A percentile compares a stretch with the other conserved stretches of the same genome.
phyloP scores from a whole-genome alignment of 1,140 invertebrate species.

The Anagrus nilaparvatae region DNA sequence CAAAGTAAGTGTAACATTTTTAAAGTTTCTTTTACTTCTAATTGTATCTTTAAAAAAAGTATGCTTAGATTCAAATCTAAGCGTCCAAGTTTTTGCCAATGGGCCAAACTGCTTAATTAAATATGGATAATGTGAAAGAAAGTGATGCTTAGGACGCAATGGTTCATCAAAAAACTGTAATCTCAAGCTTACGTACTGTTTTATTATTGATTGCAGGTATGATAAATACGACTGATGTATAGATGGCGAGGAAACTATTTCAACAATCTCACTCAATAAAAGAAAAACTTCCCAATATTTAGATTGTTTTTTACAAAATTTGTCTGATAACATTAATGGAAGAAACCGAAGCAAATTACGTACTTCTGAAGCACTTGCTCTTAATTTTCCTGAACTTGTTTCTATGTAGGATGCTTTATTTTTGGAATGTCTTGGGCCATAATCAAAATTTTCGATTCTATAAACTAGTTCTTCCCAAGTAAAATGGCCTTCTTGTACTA shows the following conservation, averaged over 20 bases:
- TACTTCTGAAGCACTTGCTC: conserved; percentile 5
- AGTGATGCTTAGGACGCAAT: conserved; percentile 14
- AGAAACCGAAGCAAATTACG: conserved; percentile 13
- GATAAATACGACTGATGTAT: conserved; percentile 14
- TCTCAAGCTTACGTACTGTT: too few species aligned
- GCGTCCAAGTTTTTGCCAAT: conserved; percentile 14
- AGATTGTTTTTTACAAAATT: conserved; percentile 11
- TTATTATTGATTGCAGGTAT: conserved; percentile 8
- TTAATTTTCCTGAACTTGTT: conserved; percentile 7
- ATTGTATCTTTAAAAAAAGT: conserved; percentile 14
- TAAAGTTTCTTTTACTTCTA: conserved; percentile 14
- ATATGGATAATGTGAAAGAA: conserved; percentile 12
- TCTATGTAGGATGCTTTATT: conserved; percentile 4
- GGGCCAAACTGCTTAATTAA: conserved; percentile 15
- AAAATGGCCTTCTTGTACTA: conserved; percentile 10
- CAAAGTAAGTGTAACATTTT: too few species aligned
- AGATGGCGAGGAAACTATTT: conserved; percentile 6
- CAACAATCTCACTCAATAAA: conserved; percentile 14
- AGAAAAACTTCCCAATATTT: conserved; percentile 18
- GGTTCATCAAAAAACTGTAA: background rate
- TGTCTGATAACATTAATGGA: conserved; percentile 12
- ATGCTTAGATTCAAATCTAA: conserved; percentile 17
- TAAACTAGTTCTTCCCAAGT: conserved; percentile 9
- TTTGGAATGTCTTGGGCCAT: background rate
- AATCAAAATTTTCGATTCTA: conserved; percentile 6